These are phyloP conservation scores for Nothocercus julius DNA, from an alignment of 2,113 vertebrate genomes.

Conservation along the genomic window DNA sequence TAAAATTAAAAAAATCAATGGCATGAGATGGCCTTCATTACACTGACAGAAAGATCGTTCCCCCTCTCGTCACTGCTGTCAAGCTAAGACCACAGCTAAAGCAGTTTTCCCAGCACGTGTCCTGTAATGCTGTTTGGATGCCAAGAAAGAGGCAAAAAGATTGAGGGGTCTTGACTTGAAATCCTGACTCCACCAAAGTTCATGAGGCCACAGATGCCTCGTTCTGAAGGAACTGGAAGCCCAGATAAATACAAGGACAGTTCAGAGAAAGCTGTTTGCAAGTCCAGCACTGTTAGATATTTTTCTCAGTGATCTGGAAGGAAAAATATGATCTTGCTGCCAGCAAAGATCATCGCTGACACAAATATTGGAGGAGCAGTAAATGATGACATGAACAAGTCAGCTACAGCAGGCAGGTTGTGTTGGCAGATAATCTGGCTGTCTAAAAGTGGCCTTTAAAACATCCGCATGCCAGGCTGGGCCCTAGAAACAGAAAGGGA, in stretches of 20 bases:
- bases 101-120: rapidly evolving
- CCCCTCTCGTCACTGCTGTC: conserved; percentile 23
- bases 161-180: not conserved
- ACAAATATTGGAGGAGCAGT: not conserved
- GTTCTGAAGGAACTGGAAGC: rapidly evolving
- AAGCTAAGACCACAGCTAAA: not conserved
- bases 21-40: not conserved
- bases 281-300: not conserved
- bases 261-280: not conserved
- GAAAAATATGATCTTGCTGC: not conserved
- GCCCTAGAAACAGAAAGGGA: not conserved
- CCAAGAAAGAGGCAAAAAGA: not conserved
- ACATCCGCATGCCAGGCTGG: not conserved
- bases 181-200: not conserved
- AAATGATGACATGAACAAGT: rapidly evolving
- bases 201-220: not conserved
- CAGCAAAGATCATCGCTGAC: not conserved
- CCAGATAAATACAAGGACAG: not conserved
- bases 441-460: not conserved
- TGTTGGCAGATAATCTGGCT: not conserved
- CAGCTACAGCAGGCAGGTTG: not conserved
- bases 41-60: conserved; percentile 51
- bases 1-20: not conserved
- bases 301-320: not conserved
- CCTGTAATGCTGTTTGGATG: not conserved